Evolutionary conservation across 2,113 vertebrate genomes (phyloP), one percentile per base, ranked within the genome.

Genomic region (Chionis minor): DNA sequence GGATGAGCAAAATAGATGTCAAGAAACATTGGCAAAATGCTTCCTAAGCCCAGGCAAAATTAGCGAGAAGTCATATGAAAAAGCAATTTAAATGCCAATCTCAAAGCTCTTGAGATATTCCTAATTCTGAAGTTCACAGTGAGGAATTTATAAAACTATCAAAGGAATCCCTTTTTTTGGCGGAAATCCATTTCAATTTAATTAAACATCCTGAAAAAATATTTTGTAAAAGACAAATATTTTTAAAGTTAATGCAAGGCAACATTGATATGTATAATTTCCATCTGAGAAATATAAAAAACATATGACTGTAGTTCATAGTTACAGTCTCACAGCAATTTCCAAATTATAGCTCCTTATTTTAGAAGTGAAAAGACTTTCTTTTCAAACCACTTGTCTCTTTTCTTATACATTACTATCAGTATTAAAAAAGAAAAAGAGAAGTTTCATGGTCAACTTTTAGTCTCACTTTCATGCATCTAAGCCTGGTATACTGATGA

Each of bases 251-350:
- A 92, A 94, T 70, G 70, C 54, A 91, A 94, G 62, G 54, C 91
- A 96, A 96, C 83, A 80, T n/a, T 94, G 91, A 92, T 91, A 91
- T 63, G 70, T 94, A 85, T 93, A 82, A 94, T 95, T 97, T 91
- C 91, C 92, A 94, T 97, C 81, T 94, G 95, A 96, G 67, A 94
- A 94, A 58, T 88, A 95, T 95, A 94, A 95, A 97, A 94, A 94
- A 14, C 92, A 91, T 87, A 90, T 94, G 95, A 95, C 72, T 92
- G 49, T 77, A 94, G 89, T 85, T 95, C 70, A 65, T 69, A 86
- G 84, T 87, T 91, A 95, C 42, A 82, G 81, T 91, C 66, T 94
- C 70, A 73, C 90, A 91, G 86, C 62, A 85, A 96, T 95, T 95
- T 95, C 66, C 81, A 86, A 97, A 97, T 95, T 91, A 95, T 54